Percentiles rank a stretch among this genome's conserved stretches.
phyloP scores from a whole-genome alignment of 2,797 vertebrate genomes.

The Platalea minor region DNA sequence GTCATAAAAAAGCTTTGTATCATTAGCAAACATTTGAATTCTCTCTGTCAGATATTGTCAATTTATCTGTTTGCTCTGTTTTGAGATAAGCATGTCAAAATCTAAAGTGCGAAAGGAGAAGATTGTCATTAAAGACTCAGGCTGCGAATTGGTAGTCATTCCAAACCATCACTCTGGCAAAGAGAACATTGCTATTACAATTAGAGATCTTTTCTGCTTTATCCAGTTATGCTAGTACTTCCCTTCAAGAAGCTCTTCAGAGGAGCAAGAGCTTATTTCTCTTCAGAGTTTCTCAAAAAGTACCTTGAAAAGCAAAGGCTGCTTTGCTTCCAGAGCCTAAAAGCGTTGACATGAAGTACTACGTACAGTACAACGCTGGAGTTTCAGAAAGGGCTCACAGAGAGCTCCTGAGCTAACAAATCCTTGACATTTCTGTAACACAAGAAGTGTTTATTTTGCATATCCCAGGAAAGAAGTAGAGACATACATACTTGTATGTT shows the following conservation, averaged over 20 bases:
- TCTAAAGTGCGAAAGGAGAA: neutral
- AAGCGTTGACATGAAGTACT: neutral
- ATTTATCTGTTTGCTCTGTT: neutral
- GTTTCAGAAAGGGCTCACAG: neutral
- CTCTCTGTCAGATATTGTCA: neutral
- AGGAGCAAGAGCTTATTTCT: neutral
- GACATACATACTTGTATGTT: neutral
- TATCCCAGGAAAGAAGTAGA: neutral
- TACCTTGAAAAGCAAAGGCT: neutral
- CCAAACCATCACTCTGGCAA: neutral
- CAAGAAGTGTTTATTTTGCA: neutral
- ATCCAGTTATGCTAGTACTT: neutral
- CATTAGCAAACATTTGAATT: neutral
- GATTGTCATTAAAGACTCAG: neutral
- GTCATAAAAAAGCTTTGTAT: neutral
- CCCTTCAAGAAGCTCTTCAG: neutral
- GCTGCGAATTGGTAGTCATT: neutral
- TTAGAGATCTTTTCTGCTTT: neutral
- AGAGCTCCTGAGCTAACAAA: neutral
- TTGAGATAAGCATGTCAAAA: neutral
- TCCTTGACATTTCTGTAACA: conserved; percentile 9
- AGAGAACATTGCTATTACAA: neutral
- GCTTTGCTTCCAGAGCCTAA: neutral
- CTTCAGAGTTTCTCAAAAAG: neutral
- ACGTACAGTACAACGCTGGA: neutral